Percentiles rank a stretch among this genome's conserved stretches.
phyloP scores from a whole-genome alignment of 2,888 invertebrate species.

The Philopedon plagiatum region DNA sequence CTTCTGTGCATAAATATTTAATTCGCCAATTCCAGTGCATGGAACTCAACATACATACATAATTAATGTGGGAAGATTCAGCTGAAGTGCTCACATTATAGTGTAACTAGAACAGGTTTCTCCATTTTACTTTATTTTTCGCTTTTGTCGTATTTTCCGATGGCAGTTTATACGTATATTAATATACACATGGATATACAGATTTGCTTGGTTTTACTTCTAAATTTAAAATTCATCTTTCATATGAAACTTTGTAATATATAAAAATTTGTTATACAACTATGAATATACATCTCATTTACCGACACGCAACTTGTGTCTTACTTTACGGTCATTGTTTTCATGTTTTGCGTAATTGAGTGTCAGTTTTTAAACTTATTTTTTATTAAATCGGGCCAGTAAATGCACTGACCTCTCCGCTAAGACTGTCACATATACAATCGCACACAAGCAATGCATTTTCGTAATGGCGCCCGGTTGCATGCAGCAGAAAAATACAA shows the following conservation, averaged over 20 bases:
- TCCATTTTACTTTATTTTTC: background rate
- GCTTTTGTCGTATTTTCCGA: background rate
- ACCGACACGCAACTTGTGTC: too few relatives aligned
- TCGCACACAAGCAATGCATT: background rate
- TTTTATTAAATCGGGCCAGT: background rate
- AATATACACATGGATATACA: too few relatives aligned
- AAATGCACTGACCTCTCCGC: conserved; percentile 11
- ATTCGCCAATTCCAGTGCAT: background rate
- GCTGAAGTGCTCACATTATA: background rate
- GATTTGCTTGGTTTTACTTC: too few relatives aligned
- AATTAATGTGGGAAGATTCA: conserved; percentile 7
- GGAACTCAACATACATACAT: background rate
- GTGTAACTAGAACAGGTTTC: background rate
- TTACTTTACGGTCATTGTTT: too few relatives aligned
- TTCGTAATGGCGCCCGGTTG: conserved; percentile 1
- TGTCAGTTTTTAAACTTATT: background rate
- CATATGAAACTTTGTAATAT: too few relatives aligned
- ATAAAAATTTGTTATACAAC: too few relatives aligned
- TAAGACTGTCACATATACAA: conserved; percentile 12
- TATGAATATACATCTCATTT: too few relatives aligned
- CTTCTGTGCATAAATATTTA: background rate
- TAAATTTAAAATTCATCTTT: too few relatives aligned
- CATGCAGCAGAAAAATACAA: conserved; percentile 22
- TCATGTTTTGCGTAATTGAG: too few relatives aligned
- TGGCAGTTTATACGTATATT: background rate